A percentile compares a stretch with the other conserved stretches of the same genome.
phyloP scores from a whole-genome alignment of 2,888 invertebrate species.

The Yponomeuta evonymella region DNA sequence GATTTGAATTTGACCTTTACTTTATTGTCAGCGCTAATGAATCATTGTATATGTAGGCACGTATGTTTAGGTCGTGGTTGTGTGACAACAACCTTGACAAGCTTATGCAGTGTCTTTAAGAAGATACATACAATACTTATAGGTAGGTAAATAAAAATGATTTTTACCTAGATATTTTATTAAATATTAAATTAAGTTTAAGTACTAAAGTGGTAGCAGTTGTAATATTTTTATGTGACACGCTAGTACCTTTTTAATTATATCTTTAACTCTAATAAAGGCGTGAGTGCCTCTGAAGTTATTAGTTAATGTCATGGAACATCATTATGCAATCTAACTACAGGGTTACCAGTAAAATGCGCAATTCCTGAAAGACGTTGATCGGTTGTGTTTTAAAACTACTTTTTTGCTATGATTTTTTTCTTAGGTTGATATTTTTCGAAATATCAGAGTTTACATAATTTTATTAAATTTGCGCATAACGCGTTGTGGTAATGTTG shows the following conservation, averaged over 20 bases:
- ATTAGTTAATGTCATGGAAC: neutral
- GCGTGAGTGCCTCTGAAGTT: neutral
- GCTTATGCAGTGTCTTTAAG: neutral
- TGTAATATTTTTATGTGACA: neutral
- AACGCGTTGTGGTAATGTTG: too few species aligned
- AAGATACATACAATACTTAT: neutral
- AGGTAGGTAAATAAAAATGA: too few species aligned
- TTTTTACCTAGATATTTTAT: neutral
- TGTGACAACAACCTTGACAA: constrained; percentile 44
- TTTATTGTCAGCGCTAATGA: constrained; percentile 26
- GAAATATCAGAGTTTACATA: too few species aligned
- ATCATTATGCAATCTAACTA: neutral
- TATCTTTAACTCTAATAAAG: neutral
- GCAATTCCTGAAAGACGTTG: too few species aligned
- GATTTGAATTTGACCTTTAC: constrained; percentile 41
- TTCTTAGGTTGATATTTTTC: too few species aligned
- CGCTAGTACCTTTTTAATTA: neutral
- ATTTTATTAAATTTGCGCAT: too few species aligned
- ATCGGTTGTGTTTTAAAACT: too few species aligned
- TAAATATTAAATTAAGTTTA: neutral
- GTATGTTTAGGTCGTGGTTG: constrained; percentile 18
- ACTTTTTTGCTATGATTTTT: too few species aligned
- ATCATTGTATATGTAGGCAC: constrained; percentile 33
- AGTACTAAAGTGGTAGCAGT: neutral
- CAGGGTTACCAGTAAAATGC: too few species aligned